Evolutionary conservation across 2,888 invertebrate genomes (phyloP), one percentile per base, ranked within the genome.

Genomic region (Polydesmus complanatus): DNA sequence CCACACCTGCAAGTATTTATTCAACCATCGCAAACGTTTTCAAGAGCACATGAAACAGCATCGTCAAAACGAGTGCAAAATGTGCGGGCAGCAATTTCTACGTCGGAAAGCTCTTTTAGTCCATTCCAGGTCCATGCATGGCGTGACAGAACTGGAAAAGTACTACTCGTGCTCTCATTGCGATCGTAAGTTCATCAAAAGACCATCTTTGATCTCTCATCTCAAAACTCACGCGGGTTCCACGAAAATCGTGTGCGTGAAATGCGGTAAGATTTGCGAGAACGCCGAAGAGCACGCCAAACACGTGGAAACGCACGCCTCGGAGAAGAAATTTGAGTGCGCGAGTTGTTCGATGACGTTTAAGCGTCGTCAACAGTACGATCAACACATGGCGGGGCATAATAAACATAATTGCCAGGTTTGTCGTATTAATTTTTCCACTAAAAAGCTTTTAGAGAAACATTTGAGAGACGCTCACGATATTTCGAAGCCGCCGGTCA

Each of bases 221-320:
- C 61, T 67, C 19, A 67, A 67, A 54, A 61, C 61, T 19, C 71
- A 72, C 65, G 69, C 70, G 3, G 61, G 64, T 14, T 22, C 26
- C 3, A 67, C 64, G 1, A 64, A 68, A 58, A 61, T 67, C 22
- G 68, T 70, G 1, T 72, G 72, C 62, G 57, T 66, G 52, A 66
- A 66, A 56, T 72, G 71, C 66, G 71, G 72, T 5, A 61, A 63
- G 52, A 67, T 71, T 61, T 67, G 66, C 49, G 65, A 66, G 3
- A 66, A 63, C 50, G 63, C 67, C 21, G 66, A 64, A 11, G 63
- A 58, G 3, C 68, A 65, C 58, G 56, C 62, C 25, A 61, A 62
- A 18, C 71, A 71, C 61, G 65, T 68, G 64, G 63, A 61, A 27
- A 64, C 66, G 21, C 71, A 72, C 63, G 55, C 64, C 5, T 63